Conservation (phyloP, 2,797 vertebrate species). For the Loriculus beryllinus region DNA sequence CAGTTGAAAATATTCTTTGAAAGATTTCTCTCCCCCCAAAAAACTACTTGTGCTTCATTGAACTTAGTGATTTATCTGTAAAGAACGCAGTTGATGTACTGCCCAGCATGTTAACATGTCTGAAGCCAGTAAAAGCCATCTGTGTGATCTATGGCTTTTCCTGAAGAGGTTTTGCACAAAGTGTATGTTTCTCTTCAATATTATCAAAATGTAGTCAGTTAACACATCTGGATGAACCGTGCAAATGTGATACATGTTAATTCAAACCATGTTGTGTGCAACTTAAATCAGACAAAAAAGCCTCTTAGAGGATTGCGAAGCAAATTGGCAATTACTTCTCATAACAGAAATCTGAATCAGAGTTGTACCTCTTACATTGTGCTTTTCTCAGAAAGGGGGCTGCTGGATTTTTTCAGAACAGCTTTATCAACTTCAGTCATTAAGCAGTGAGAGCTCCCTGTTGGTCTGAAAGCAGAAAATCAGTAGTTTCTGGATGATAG, state of each 20-base stretch:
- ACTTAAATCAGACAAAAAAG: not conserved
- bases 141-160: not conserved
- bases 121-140: not conserved
- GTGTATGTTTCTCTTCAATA: conserved; percentile 22
- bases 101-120: not conserved
- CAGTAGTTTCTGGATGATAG: not conserved
- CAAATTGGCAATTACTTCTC: not conserved
- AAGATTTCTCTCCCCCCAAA: not conserved
- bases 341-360: not conserved
- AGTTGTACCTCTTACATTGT: not conserved
- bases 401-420: not conserved
- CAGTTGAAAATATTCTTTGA: not conserved
- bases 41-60: not conserved
- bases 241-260: not conserved
- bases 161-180: not conserved
- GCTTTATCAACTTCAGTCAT: not conserved
- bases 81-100: not conserved
- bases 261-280: not conserved
- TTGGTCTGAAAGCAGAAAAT: not conserved
- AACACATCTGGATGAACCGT: conserved; percentile 9
- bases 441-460: not conserved
- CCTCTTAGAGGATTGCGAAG: not conserved
- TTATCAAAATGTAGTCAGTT: not conserved
- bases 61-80: not conserved
- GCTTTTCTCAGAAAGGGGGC: not conserved